Conservation (phyloP, 1,140 invertebrate genomes). For the Habropoda laboriosa region DNA sequence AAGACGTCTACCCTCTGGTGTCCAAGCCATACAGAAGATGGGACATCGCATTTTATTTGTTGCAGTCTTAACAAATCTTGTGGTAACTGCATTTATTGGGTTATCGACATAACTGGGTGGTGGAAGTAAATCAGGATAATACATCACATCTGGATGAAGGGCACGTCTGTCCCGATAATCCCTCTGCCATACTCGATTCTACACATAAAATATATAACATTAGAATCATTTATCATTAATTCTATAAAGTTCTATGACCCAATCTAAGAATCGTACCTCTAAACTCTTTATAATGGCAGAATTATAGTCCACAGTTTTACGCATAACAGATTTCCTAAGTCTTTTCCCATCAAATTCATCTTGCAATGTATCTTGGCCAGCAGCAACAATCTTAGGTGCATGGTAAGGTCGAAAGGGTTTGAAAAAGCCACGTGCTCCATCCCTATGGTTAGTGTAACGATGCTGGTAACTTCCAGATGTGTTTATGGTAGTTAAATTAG, state of each 20-base stretch:
- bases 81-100: slow-evolving; percentile 98
- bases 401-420: slow-evolving; percentile 81
- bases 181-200: slow-evolving; percentile 96
- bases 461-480: slow-evolving; percentile 76
- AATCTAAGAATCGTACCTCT: slow-evolving; percentile 84
- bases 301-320: slow-evolving; percentile 99
- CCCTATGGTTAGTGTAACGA: slow-evolving; percentile 77
- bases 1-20: slow-evolving; percentile 97
- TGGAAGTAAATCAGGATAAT: slow-evolving; percentile 93
- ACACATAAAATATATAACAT: slow-evolving; percentile 55
- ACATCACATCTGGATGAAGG: slow-evolving; percentile 95
- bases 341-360: slow-evolving; percentile 98
- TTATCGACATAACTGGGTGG: slow-evolving; percentile 95
- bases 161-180: slow-evolving; percentile 93
- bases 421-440: slow-evolving; percentile 77
- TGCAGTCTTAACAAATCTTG: slow-evolving; percentile 98
- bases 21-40: slow-evolving; percentile 99
- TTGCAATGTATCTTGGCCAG: slow-evolving; percentile 80
- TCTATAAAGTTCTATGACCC: background rate
- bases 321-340: slow-evolving; percentile 96
- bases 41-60: slow-evolving; percentile 99
- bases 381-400: slow-evolving; percentile 78
- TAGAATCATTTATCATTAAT: background rate
- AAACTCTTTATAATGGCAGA: slow-evolving; percentile 96
- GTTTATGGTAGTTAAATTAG: slow-evolving; percentile 79